Evolutionary conservation across 2,888 invertebrate species (phyloP).

Genomic region (Eupeodes latifasciatus): DNA sequence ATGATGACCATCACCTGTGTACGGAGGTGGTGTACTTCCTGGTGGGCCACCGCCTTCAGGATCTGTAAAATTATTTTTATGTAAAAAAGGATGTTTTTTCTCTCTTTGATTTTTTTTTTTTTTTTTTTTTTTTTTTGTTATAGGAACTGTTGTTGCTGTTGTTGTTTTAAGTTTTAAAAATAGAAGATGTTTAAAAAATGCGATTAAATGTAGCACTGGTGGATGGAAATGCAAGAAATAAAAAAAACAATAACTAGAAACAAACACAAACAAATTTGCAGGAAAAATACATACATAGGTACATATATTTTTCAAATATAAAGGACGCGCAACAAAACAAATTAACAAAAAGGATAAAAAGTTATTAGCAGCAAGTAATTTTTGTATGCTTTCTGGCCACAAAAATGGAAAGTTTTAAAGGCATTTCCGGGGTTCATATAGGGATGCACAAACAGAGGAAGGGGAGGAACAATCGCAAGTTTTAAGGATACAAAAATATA

Average conservation of each 20-base stretch:
- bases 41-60: conserved; percentile 85
- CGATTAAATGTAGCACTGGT: conserved; percentile 40
- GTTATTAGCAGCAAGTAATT: conserved; percentile 48
- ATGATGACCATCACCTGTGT: conserved; percentile 80
- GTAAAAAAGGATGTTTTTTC: conserved; percentile 14
- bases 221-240: conserved; percentile 60
- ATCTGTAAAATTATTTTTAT: conserved; percentile 84
- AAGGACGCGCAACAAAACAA: conserved; percentile 42
- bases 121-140: neutral
- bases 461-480: conserved; percentile 62
- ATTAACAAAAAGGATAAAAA: conserved; percentile 56
- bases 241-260: neutral
- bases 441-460: conserved; percentile 10
- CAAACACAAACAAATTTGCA: conserved; percentile 27
- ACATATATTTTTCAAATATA: conserved; percentile 34
- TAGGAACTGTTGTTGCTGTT: neutral
- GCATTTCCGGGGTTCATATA: neutral
- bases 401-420: neutral
- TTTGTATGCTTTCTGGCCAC: conserved; percentile 5
- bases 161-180: conserved; percentile 1
- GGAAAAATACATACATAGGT: conserved; percentile 24
- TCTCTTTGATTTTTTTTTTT: conserved; percentile 6
- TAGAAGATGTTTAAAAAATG: conserved; percentile 42
- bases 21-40: conserved; percentile 83
- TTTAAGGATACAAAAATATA: conserved; percentile 1